Evolutionary conservation across 2,113 vertebrate genomes (phyloP).

Genomic region (crab-eating macaque (Macaca fascicularis)): DNA sequence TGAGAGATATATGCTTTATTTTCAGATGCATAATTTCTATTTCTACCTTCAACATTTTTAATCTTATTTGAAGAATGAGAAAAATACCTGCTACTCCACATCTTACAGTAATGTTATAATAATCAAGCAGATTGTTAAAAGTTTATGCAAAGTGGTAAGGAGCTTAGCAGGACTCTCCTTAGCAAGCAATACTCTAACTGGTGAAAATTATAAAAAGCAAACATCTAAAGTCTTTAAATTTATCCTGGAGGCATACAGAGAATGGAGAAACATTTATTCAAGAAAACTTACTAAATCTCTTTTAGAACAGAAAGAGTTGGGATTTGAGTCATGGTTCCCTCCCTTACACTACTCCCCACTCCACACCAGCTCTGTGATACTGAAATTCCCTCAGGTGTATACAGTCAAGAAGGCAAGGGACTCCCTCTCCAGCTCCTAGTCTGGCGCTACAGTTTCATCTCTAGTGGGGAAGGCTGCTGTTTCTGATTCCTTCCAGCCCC

Average conservation of each 20-base stretch:
- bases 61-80: slow-evolving; percentile 21
- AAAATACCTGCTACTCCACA: not conserved
- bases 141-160: not conserved
- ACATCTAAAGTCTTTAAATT: not conserved
- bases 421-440: not conserved
- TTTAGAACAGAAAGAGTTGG: not conserved
- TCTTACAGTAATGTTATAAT: not conserved
- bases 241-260: not conserved
- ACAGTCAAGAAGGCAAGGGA: not conserved
- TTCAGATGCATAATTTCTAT: not conserved
- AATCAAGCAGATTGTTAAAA: not conserved
- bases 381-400: not conserved
- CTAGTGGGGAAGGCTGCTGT: not conserved
- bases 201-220: not conserved
- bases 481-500: not conserved
- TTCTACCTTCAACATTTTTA: slow-evolving; percentile 39
- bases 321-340: not conserved
- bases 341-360: not conserved
- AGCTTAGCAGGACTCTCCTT: not conserved
- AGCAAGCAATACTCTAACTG: not conserved
- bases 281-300: not conserved
- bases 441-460: not conserved
- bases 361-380: not conserved
- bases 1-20: slow-evolving; percentile 9
- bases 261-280: not conserved